Evolutionary conservation across 2,113 vertebrate species (phyloP).

Genomic region (Podocnemis expansa): DNA sequence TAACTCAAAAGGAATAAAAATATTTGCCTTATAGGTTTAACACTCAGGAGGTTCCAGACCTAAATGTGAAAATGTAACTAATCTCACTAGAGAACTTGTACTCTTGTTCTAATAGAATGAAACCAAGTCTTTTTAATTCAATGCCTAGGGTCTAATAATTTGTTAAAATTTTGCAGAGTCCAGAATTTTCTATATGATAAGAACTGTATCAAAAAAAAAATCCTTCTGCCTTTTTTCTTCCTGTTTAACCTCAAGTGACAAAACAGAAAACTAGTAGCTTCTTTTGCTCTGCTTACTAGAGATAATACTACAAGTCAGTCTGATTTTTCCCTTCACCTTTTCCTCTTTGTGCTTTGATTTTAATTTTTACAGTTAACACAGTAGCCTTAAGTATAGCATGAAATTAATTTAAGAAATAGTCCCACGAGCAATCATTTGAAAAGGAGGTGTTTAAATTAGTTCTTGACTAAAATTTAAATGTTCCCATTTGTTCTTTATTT

Average conservation of each 20-base stretch:
- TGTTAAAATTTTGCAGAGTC: background rate
- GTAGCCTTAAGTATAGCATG: slow-evolving; percentile 54
- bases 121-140: background rate
- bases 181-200: background rate
- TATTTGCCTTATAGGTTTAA: background rate
- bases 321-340: slow-evolving; percentile 31
- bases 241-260: slow-evolving; percentile 6
- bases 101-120: background rate
- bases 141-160: background rate
- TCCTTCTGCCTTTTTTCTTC: slow-evolving; percentile 3
- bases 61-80: background rate
- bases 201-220: background rate
- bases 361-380: slow-evolving; percentile 23
- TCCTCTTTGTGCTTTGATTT: slow-evolving; percentile 46
- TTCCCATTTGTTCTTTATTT: slow-evolving; percentile 32
- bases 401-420: slow-evolving; percentile 42
- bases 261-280: background rate
- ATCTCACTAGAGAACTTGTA: background rate
- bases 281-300: background rate
- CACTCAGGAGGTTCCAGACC: background rate
- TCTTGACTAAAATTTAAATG: slow-evolving; percentile 56
- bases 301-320: background rate
- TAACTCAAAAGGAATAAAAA: background rate
- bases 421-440: slow-evolving; percentile 43
- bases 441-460: slow-evolving; percentile 55